Conservation (phyloP, 2,797 vertebrate species). For the Tokudaia muenninki region DNA sequence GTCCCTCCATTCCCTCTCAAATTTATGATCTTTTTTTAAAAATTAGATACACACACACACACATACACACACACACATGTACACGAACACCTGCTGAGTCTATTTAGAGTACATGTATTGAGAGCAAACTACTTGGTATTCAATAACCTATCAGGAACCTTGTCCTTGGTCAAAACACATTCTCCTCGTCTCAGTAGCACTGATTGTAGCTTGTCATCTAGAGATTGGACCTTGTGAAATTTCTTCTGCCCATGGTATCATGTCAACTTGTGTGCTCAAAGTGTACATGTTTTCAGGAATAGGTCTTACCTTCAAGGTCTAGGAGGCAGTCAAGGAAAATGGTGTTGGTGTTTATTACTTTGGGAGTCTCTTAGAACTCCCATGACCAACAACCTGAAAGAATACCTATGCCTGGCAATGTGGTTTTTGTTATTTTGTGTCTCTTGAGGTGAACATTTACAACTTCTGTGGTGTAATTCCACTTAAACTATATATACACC, state of each 20-base stretch:
- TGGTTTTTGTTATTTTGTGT: neutral
- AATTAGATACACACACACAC: neutral
- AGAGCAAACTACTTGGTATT: neutral
- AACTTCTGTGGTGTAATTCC: neutral
- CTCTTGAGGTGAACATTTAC: neutral
- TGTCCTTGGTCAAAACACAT: neutral
- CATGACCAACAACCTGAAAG: neutral
- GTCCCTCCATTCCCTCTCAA: neutral
- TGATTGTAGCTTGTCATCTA: neutral
- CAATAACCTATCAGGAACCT: neutral
- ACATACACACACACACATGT: neutral
- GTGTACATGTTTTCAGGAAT: neutral
- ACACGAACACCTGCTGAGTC: neutral
- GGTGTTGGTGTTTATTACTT: neutral
- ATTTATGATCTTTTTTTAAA: neutral
- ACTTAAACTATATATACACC: neutral
- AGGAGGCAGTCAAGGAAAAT: neutral
- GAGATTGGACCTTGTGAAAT: neutral
- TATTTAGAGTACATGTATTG: neutral
- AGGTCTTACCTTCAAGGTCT: neutral
- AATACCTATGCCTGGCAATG: neutral
- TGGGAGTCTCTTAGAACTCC: neutral
- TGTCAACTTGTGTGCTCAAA: neutral
- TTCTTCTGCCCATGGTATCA: neutral
- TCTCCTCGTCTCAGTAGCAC: neutral